Evolutionary conservation across 2,888 invertebrate genomes (phyloP).

Genomic region (Rhogogaster chlorosoma): DNA sequence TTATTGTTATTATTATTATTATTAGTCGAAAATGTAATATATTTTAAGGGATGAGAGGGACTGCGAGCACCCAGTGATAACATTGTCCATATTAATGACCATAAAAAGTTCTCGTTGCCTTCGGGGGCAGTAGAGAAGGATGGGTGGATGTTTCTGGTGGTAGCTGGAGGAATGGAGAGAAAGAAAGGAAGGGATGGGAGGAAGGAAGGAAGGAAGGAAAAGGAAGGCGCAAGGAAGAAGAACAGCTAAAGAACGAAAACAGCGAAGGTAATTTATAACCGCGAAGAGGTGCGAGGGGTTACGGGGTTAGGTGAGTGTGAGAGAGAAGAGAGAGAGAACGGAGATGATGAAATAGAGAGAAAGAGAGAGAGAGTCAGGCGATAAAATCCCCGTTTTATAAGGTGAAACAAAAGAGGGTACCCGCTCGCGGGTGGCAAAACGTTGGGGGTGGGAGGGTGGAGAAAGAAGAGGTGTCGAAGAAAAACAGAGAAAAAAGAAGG

Average conservation of each 20-base stretch:
- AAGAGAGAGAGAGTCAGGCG: conserved; percentile 31
- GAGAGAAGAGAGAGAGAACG: neutral
- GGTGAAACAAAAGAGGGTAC: conserved; percentile 52
- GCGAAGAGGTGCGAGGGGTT: neutral
- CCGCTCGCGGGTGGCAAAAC: neutral
- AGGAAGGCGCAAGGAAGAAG: conserved; percentile 8
- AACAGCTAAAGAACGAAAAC: conserved; percentile 44
- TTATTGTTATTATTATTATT: neutral
- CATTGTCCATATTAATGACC: conserved; percentile 51
- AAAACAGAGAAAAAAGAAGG: too few relatives aligned
- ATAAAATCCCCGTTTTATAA: conserved; percentile 54
- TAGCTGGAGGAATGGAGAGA: neutral
- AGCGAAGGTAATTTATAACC: conserved; percentile 53
- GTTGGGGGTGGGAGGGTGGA: neutral
- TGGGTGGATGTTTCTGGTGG: neutral
- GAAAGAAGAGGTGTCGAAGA: neutral
- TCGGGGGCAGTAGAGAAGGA: neutral
- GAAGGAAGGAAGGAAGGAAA: neutral
- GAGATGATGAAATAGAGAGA: neutral
- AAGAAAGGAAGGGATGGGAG: neutral
- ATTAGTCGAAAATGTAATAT: conserved; percentile 7
- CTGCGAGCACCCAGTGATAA: conserved; percentile 39
- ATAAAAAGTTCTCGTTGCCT: conserved; percentile 36
- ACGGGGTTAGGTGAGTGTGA: too few relatives aligned
- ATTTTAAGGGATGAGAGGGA: neutral